Base-by-base conservation (phyloP, 2,888 invertebrate genomes). In the Synergus umbraculus region DNA sequence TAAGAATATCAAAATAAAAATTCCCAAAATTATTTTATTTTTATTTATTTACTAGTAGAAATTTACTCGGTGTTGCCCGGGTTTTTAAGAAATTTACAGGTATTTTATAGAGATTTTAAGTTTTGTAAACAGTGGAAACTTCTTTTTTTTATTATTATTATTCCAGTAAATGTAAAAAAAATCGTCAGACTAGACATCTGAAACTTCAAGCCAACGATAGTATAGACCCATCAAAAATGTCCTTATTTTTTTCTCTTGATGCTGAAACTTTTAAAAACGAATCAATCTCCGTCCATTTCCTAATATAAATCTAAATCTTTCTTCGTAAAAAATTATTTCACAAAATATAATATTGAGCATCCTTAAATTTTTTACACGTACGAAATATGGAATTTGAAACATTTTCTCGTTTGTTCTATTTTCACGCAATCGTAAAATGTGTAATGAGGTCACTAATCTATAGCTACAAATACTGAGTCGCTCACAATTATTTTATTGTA, bases 361-460 rank as follows among this genome's bases (percentile, higher is more conserved):
- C 10, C n/a, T 66, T 66, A 41, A n/a, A 43, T 43, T 43, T 41
- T 9, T 4, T 8, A 64, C 43, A 18, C 15, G 15, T 49, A 46
- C 8, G 13, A 29, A 3, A 49, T 37, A 46, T 8, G 13, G n/a
- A 3, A 69, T 49, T 73, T 54, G 37, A 54, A 73, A 73, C 54
- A 37, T 73, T 73, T 54, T 73, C 73, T 73, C 73, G 54, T 54
- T 67, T n/a, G 18, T 66, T 69, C 8, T 15, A 69, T 22, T 49
- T 69, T 49, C 49, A 5, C 0, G 49, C n/a, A 29, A 49, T 54
- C 49, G 10, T 73, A 54, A 73, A 73, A 49, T 37, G n/a, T 49
- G n/a, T 54, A 12, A 54, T 54, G 37, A 49, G 18, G 54, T 54
- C 60, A 60, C 60, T 10, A 60, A 60, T 60, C 60, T 22, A 60